Percentiles rank a stretch among this genome's conserved stretches.
Conservation (phyloP, 2,113 vertebrate species). For the Myotis yumanensis region DNA sequence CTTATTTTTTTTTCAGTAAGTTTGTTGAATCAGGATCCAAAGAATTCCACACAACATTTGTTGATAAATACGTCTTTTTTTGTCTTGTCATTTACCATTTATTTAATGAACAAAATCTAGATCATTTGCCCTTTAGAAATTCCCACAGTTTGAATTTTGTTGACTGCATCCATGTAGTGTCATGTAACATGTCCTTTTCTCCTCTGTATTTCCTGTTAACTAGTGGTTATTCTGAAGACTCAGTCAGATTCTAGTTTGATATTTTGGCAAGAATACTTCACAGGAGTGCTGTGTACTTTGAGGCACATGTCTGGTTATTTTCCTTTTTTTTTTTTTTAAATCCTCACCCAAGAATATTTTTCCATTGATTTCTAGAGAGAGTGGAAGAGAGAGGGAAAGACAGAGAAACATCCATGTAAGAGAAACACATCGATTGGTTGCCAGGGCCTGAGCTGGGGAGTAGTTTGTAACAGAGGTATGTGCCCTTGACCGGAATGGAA, state of each 20-base stretch:
- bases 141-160: slow-evolving; percentile 37
- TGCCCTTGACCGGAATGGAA: neutral
- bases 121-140: slow-evolving; percentile 2
- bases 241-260: slow-evolving; percentile 28
- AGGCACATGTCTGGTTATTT: neutral
- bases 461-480: neutral
- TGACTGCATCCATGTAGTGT: neutral
- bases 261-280: slow-evolving; percentile 8
- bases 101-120: neutral
- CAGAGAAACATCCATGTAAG: too few species aligned
- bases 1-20: neutral
- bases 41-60: slow-evolving; percentile 15
- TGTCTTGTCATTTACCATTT: neutral
- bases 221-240: slow-evolving; percentile 5
- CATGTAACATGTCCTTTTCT: neutral
- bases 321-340: neutral
- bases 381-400: too few species aligned
- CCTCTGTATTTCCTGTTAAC: slow-evolving; percentile 16
- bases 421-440: neutral
- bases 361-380: neutral
- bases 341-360: neutral
- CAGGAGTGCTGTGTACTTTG: neutral
- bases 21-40: neutral
- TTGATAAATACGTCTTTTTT: neutral
- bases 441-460: too few species aligned